Percentiles rank a stretch among this genome's conserved stretches.
Conservation (phyloP, 53 echinoderm and acorn worm species). For the Holothuria scabra region DNA sequence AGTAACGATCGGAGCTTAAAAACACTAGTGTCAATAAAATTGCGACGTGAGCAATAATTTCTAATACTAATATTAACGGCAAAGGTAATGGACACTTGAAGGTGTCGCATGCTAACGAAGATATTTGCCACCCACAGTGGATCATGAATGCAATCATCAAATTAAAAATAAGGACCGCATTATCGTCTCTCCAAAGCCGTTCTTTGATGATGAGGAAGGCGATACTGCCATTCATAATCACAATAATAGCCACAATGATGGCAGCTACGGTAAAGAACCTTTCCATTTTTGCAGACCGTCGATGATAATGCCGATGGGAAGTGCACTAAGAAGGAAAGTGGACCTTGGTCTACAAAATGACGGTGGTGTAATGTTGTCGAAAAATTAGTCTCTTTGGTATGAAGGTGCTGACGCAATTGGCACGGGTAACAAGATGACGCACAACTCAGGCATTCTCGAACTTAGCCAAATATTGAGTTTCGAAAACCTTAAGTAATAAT, state of each 20-base stretch:
- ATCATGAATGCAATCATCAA: slow-evolving; percentile 11
- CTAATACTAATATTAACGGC: not conserved
- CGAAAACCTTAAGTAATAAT: too few relatives aligned
- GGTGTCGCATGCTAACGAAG: not conserved
- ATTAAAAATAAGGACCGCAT: slow-evolving; percentile 7
- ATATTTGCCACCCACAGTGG: slow-evolving; percentile 2
- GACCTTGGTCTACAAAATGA: too few relatives aligned
- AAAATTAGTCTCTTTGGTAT: too few relatives aligned
- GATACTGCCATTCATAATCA: not conserved
- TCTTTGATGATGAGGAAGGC: slow-evolving; percentile 9
- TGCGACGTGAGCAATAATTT: not conserved
- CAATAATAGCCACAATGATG: not conserved
- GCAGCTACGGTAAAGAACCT: not conserved
- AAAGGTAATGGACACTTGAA: not conserved
- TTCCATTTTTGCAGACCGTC: too few relatives aligned
- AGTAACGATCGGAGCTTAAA: slow-evolving; percentile 1
- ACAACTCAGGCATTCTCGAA: too few relatives aligned
- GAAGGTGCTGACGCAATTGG: too few relatives aligned
- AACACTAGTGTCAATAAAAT: not conserved
- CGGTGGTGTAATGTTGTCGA: too few relatives aligned
- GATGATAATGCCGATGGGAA: too few relatives aligned
- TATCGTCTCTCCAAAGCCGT: slow-evolving; percentile 43
- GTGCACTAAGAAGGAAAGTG: too few relatives aligned
- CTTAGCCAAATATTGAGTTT: too few relatives aligned
- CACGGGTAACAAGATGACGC: too few relatives aligned